Evolutionary conservation across 2,113 vertebrate genomes (phyloP).

Genomic region (Zosterops borbonicus): DNA sequence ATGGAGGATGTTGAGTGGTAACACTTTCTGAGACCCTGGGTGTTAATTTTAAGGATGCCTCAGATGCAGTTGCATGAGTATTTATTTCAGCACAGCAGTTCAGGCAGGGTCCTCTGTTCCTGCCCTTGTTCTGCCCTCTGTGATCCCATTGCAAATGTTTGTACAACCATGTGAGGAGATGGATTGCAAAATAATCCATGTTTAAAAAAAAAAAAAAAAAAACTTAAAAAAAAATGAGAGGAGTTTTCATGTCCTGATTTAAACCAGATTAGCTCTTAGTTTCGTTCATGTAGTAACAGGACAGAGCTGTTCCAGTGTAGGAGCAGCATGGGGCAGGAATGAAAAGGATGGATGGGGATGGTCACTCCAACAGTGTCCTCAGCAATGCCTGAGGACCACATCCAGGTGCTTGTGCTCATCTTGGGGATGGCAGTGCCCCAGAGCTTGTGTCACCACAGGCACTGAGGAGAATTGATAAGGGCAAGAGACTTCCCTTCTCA

Average conservation of each 20-base stretch:
- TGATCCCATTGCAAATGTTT: slow-evolving; percentile 43
- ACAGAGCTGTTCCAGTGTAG: background rate
- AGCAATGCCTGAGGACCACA: background rate
- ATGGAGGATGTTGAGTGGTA: background rate
- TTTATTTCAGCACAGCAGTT: slow-evolving; percentile 21
- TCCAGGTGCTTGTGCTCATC: background rate
- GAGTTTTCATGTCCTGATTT: background rate
- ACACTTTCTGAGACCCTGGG: background rate
- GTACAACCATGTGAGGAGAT: background rate
- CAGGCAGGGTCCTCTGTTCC: background rate
- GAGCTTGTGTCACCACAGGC: background rate
- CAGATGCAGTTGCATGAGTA: background rate
- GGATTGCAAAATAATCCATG: background rate
- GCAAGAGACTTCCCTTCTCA: background rate
- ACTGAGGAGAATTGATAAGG: background rate
- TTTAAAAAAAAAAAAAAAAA: background rate
- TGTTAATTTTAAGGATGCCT: slow-evolving; percentile 36
- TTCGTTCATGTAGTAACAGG: background rate
- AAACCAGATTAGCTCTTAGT: background rate
- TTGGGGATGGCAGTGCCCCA: background rate
- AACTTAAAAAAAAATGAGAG: background rate
- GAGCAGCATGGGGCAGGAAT: background rate
- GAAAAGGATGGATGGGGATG: background rate
- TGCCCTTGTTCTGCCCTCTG: slow-evolving; percentile 38
- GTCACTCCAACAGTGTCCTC: background rate